Evolutionary conservation across 2,888 invertebrate species (phyloP), one percentile per base, ranked within the genome.

Genomic region (Belgica antarctica): DNA sequence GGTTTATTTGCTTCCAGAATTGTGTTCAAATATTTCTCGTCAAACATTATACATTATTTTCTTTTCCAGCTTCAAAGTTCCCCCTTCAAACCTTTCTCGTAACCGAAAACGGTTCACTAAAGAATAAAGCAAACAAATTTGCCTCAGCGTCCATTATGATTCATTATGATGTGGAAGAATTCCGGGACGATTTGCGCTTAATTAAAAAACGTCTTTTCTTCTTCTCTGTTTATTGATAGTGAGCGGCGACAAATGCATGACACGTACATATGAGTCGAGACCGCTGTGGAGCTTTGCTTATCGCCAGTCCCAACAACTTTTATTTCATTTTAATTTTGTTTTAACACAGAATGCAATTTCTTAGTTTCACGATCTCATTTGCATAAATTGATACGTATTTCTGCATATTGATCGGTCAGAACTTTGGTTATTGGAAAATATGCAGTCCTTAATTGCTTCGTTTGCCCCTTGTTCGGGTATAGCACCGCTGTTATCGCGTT

Each of bases 1-100:
- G 15, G 63, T n/a, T 34, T 63, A 41, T 63, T 63, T 63, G 63
- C 63, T 63, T 63, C 63, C 63, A 63, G 63, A 63, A 63, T 41
- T 63, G 36, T 63, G 28, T 63, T 63, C n/a, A 63, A 63, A 63
- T 17, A 27, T 63, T 27, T 63, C 19, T 41, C 36, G 22, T 24
- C 63, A 63, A 63, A 63, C 63, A 63, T 63, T 63, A 63, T n/a
- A n/a, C 36, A 63, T 41, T 36, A 10, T n/a, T 31, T 31, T 5
- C 19, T 17, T 15, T 12, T 63, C 24, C 28, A 5, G 25, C 34
- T 31, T 31, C 34, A 31, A 31, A 31, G 41, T 41, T 41, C 7
- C 41, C 7, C 41, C 41, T 7, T 41, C 15, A 7, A 31, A 31
- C 31, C 5, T 10, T 31, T 10, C 59, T 25, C 62, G 15, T 62